A percentile compares a stretch with the other conserved stretches of the same genome.
These are phyloP conservation scores for Anarsia innoxiella DNA, from an alignment of 2,888 invertebrate species.

Conservation along the genomic window DNA sequence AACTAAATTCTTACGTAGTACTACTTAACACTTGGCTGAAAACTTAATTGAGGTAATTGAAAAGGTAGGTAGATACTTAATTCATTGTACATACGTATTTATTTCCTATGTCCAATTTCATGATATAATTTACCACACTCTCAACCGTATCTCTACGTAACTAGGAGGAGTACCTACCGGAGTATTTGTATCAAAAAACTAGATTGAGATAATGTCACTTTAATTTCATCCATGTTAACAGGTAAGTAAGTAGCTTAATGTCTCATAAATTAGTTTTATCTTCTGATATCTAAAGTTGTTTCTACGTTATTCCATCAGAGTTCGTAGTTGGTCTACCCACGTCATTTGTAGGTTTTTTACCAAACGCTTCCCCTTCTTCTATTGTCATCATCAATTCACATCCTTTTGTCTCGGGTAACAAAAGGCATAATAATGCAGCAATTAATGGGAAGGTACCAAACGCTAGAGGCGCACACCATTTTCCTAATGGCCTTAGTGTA, in stretches of 20 bases:
- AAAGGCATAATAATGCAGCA: slow-evolving; percentile 77
- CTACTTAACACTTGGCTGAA: no score
- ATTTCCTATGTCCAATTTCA: no score
- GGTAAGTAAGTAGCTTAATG: no score
- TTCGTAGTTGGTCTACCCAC: background rate
- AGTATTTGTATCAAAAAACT: no score
- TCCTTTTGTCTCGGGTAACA: slow-evolving; percentile 86
- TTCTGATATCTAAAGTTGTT: background rate
- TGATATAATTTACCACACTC: no score
- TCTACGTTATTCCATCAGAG: slow-evolving; percentile 5
- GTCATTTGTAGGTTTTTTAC: slow-evolving; percentile 18
- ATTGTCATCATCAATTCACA: slow-evolving; percentile 83
- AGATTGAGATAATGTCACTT: background rate
- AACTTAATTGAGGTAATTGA: no score
- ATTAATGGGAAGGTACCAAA: slow-evolving; percentile 81
- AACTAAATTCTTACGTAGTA: slow-evolving; percentile 29
- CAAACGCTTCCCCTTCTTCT: slow-evolving; percentile 80
- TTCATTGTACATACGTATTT: no score
- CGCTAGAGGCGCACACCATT: slow-evolving; percentile 81
- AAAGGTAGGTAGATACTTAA: no score
- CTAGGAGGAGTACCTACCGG: no score
- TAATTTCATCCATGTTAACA: background rate
- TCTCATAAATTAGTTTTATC: background rate
- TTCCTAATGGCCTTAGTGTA: slow-evolving; percentile 63
- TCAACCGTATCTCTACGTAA: background rate